Evolutionary conservation across 1,140 invertebrate genomes (phyloP).

Genomic region (Phocides pigmalion): DNA sequence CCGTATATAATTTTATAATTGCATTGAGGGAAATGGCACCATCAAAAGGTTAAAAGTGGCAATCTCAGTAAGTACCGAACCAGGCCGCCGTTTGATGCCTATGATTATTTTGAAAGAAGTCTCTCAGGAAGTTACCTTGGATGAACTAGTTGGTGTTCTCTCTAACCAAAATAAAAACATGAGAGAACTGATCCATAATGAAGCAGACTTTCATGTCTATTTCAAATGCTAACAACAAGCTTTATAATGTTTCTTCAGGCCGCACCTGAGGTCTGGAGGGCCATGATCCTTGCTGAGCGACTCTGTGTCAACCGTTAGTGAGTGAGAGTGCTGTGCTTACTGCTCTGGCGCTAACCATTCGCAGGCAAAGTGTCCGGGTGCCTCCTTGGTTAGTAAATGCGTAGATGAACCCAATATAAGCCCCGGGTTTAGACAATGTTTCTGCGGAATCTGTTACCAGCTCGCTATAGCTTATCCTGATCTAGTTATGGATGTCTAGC

Average conservation of each 20-base stretch:
- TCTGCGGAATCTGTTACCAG: constrained; percentile 44
- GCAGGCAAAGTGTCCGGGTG: too few species aligned
- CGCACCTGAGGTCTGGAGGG: background rate
- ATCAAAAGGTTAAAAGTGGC: background rate
- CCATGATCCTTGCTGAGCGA: constrained; percentile 4
- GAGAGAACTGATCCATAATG: too few species aligned
- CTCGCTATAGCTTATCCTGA: constrained; percentile 32
- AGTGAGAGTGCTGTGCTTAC: too few species aligned
- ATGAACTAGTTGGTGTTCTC: background rate
- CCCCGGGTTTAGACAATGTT: constrained; percentile 38
- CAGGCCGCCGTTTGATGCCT: background rate
- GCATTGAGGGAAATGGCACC: constrained; percentile 19
- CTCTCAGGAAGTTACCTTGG: background rate
- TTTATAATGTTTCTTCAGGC: constrained; percentile 29
- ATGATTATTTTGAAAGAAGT: constrained; percentile 14
- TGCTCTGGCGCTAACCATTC: too few species aligned
- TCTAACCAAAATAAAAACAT: background rate
- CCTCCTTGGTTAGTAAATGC: too few species aligned
- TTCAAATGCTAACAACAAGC: constrained; percentile 25
- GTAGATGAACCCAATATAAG: constrained; percentile 37
- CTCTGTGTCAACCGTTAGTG: constrained; percentile 31
- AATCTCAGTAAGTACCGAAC: background rate
- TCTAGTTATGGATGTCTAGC: constrained; percentile 33
- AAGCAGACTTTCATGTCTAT: constrained; percentile 10
- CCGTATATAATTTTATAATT: constrained; percentile 27